These are phyloP conservation scores for Macropus fuliginosus DNA, from an alignment of 2,797 vertebrate genomes.

Conservation along the genomic window DNA sequence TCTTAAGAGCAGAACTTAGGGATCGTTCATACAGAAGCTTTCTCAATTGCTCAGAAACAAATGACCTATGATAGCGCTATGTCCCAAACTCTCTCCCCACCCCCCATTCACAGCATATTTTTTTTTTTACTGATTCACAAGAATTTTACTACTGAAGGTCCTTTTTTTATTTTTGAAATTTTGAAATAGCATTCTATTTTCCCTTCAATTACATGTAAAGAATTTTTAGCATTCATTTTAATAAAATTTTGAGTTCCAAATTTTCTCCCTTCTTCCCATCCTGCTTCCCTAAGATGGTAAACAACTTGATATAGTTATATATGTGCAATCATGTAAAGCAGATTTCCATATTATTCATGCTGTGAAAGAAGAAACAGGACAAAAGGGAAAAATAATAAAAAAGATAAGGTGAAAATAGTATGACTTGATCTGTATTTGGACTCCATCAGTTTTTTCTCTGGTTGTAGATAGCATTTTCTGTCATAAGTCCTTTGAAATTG, in stretches of 20 bases:
- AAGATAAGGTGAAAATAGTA: not conserved
- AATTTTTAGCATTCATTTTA: not conserved
- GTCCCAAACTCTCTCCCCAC: not conserved
- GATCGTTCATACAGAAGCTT: not conserved
- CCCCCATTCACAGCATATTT: not conserved
- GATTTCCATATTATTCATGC: not conserved
- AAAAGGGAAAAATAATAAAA: not conserved
- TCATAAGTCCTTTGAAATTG: not conserved
- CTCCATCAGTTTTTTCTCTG: not conserved
- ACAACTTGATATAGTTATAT: not conserved
- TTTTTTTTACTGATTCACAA: not conserved
- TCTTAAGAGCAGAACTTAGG: slow-evolving; percentile 12
- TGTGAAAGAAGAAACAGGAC: not conserved
- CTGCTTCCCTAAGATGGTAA: not conserved
- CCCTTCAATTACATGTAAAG: not conserved
- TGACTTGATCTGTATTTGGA: not conserved
- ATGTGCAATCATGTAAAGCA: not conserved
- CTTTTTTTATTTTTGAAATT: not conserved
- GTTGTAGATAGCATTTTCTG: not conserved
- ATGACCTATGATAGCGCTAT: not conserved
- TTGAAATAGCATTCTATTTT: not conserved
- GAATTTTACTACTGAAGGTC: not conserved
- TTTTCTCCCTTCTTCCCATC: not conserved
- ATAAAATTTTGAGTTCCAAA: not conserved
- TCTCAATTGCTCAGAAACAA: not conserved